Conservation (phyloP, 2,113 vertebrate species). For the Lepus europaeus region DNA sequence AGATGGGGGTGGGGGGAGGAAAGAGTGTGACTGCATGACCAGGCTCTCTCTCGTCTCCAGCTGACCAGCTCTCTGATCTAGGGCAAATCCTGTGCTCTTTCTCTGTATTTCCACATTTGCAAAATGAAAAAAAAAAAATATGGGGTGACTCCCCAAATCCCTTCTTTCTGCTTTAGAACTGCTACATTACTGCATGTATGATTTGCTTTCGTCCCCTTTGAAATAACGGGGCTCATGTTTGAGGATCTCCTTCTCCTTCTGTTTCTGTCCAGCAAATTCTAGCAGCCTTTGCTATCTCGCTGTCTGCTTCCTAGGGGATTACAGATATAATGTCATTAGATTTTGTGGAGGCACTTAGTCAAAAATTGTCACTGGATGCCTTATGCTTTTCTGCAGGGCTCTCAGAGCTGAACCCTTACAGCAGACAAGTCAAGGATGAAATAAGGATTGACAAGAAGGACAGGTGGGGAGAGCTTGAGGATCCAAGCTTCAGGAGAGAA, state of each 20-base stretch:
- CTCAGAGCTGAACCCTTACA: conserved; percentile 46
- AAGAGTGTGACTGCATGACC: background rate
- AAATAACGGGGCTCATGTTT: conserved; percentile 76
- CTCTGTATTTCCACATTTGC: conserved; percentile 1
- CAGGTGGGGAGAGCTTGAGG: background rate
- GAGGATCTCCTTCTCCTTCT: conserved; percentile 20
- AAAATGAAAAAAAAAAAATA: conserved; percentile 32
- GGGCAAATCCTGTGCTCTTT: background rate
- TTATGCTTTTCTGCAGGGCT: conserved; percentile 48
- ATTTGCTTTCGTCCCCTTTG: conserved; percentile 63
- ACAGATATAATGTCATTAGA: conserved; percentile 65
- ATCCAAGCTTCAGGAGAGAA: background rate
- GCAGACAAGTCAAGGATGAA: conserved; percentile 60
- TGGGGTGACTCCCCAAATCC: background rate
- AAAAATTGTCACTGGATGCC: conserved; percentile 63
- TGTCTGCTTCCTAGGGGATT: conserved; percentile 70
- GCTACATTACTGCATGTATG: conserved; percentile 42
- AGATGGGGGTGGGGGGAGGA: background rate
- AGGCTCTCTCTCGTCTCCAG: background rate
- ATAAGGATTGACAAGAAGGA: conserved; percentile 19
- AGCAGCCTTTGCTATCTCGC: conserved; percentile 69
- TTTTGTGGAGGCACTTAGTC: conserved; percentile 70
- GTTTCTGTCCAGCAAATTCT: conserved; percentile 74
- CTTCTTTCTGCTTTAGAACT: conserved; percentile 35
- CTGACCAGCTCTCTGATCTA: conserved; percentile 38